Conservation (phyloP, 2,888 invertebrate species). For the Eumacrocentrus americanus region DNA sequence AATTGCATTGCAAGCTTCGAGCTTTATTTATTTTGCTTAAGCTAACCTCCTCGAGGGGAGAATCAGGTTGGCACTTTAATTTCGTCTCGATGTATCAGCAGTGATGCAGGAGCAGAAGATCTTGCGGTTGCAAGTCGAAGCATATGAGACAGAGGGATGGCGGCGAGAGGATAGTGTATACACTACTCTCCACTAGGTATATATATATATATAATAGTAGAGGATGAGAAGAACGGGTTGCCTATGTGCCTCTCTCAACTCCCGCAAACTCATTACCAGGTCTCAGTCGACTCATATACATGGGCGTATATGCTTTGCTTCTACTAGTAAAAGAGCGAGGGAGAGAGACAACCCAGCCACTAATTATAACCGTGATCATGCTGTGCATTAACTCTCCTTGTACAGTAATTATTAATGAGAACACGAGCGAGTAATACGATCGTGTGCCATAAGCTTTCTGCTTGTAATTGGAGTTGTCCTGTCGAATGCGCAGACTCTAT, state of each 20-base stretch:
- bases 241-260: conserved; percentile 28
- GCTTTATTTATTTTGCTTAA: background rate
- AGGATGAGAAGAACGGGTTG: conserved; percentile 17
- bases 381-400: conserved; percentile 46
- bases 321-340: no score
- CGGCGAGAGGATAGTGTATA: background rate
- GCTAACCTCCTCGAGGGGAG: background rate
- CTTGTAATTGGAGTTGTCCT: conserved; percentile 42
- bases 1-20: background rate
- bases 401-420: conserved; percentile 50
- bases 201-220: background rate
- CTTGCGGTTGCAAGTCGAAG: no score
- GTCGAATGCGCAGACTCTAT: conserved; percentile 19
- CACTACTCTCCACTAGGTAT: no score
- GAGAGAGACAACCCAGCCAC: conserved; percentile 32
- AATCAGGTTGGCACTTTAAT: background rate
- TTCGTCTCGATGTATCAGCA: background rate
- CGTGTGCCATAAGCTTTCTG: conserved; percentile 26
- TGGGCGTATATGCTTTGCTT: conserved; percentile 4
- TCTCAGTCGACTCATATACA: conserved; percentile 21
- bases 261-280: conserved; percentile 43
- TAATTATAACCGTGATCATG: conserved; percentile 52
- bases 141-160: no score
- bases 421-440: conserved; percentile 42
- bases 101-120: background rate